Percentiles rank a stretch among this genome's conserved stretches.
phyloP scores from a whole-genome alignment of 2,888 invertebrate genomes.

The Thecophora atra region DNA sequence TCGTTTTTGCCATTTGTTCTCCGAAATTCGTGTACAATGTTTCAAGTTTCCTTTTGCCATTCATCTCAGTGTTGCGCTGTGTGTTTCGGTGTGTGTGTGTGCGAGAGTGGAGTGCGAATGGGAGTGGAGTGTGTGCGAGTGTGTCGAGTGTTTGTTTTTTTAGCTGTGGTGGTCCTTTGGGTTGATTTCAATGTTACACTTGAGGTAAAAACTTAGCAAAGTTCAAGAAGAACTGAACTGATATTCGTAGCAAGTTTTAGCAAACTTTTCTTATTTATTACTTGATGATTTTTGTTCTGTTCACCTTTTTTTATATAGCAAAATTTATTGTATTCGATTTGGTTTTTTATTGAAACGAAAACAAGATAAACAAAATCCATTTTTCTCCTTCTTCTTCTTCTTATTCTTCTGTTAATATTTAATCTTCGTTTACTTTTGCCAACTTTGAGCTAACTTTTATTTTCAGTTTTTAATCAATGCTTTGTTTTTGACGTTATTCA shows the following conservation, averaged over 20 bases:
- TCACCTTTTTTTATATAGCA: no score
- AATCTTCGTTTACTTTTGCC: no score
- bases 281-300: no score
- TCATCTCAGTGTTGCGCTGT: neutral
- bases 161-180: slow-evolving; percentile 19
- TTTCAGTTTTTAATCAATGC: neutral
- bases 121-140: neutral
- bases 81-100: neutral
- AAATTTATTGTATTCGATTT: no score
- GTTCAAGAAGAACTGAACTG: no score
- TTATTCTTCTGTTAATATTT: no score
- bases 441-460: no score
- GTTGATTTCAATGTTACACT: slow-evolving; percentile 18
- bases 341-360: neutral
- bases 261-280: no score
- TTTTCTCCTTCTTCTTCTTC: no score
- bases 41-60: slow-evolving; percentile 26
- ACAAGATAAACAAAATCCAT: no score
- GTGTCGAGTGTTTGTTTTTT: neutral
- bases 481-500: neutral
- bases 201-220: neutral
- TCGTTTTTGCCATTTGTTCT: slow-evolving; percentile 9
- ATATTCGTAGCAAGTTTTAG: no score
- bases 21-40: slow-evolving; percentile 28
- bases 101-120: neutral